Base-by-base conservation (phyloP, 2,797 vertebrate genomes). In the Muscicapa comitata region DNA sequence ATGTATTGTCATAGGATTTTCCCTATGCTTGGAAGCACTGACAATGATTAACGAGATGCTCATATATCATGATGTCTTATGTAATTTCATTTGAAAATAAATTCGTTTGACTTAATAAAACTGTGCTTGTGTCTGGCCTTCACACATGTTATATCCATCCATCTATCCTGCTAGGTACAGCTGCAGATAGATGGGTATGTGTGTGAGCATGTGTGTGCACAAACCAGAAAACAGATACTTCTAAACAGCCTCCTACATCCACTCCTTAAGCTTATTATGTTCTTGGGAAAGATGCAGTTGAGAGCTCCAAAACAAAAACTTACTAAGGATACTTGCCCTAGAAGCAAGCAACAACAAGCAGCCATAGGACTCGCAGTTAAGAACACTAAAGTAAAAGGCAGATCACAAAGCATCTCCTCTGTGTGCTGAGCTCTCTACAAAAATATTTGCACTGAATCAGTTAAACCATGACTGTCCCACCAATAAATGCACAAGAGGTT, bases 311-410 rank as follows among this genome's bases (percentile, higher is more conserved):
- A 86, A 11, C n/a, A 61, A 38, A 80, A 59, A 4, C 21, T 40
- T 31, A 11, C 7, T 53, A 65, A 26, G 51, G 29, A 47, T 37
- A 65, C 17, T 38, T 55, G 50, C 43, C 28, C 65, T 37, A 53
- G 48, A 85, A 85, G 48, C 43, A 61, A 87, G 51, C 28, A 79
- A 71, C 18, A 78, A 67, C 73, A 90, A 67, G 8, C 35, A 71
- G 43, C 51, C 33, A 35, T 1, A 9, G 33, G 25, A 81, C 35
- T 82, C 29, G 4, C 24, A 88, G 35, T 11, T 35, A 85, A 74
- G 62, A 61, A 45, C 13, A 31, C 4, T 54, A 51, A 84, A 86
- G 62, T n/a, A 61, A 48, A 68, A 86, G 29, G 40, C 63, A 86
- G 40, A 47, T 24, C 42, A n/a, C 19, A 59, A 59, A 79, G 40